Percentiles rank a stretch among this genome's conserved stretches.
These are phyloP conservation scores for Anguilla rostrata DNA, from an alignment of 2,113 vertebrate genomes.

Conservation along the genomic window DNA sequence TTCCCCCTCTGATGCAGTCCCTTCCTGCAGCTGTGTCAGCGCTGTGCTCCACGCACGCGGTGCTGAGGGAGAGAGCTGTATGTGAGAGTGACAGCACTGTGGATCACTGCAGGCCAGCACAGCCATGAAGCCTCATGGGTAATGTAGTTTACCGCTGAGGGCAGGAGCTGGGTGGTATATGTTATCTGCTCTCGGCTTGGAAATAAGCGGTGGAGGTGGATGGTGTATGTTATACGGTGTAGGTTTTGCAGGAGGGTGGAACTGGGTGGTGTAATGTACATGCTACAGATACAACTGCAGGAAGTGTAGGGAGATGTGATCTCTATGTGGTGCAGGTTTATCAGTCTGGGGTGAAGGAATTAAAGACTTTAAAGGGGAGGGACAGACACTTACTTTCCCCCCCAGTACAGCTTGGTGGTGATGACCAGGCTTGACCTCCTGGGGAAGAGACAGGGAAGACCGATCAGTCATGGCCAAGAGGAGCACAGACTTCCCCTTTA, in stretches of 20 bases:
- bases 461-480: not conserved
- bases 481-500: not conserved
- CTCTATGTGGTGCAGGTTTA: not conserved
- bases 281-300: not conserved
- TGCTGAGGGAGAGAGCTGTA: not conserved
- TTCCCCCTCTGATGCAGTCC: not conserved
- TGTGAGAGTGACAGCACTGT: too few species aligned
- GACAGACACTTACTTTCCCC: constrained; percentile 88
- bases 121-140: not conserved
- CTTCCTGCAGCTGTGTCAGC: not conserved
- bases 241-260: too few species aligned
- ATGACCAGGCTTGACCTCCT: constrained; percentile 97
- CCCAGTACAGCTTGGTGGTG: constrained; percentile 98
- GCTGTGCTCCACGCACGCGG: not conserved
- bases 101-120: not conserved
- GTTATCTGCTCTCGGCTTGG: too few species aligned
- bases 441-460: constrained; percentile 23
- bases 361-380: not conserved
- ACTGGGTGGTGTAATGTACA: constrained; percentile 18
- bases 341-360: not conserved
- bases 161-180: too few species aligned
- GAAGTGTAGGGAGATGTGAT: too few species aligned
- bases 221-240: too few species aligned
- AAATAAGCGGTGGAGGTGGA: too few species aligned
- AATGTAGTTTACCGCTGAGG: not conserved